Conservation (phyloP, 2,888 invertebrate species). For the Cepaea hortensis region DNA sequence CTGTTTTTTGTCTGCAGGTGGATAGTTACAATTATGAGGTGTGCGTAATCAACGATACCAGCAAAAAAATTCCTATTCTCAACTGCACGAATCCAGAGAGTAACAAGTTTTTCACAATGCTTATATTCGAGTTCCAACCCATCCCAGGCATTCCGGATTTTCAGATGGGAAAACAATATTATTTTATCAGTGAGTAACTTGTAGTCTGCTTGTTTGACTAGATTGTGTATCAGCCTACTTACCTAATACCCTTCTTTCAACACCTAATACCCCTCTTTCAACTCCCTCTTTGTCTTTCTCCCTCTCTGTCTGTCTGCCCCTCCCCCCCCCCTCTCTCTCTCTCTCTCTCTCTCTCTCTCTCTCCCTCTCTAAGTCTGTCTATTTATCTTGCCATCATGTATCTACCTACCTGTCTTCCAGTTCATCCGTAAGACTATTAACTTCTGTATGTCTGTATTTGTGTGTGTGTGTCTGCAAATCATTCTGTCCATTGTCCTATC, state of each 20-base stretch:
- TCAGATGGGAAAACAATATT: slow-evolving; percentile 48
- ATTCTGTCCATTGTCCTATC: not conserved
- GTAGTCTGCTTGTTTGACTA: not conserved
- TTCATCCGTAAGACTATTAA: too few relatives aligned
- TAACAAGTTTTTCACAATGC: slow-evolving; percentile 44
- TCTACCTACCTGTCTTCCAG: too few relatives aligned
- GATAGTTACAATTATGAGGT: slow-evolving; percentile 46
- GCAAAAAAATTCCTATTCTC: slow-evolving; percentile 40
- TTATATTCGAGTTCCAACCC: slow-evolving; percentile 46
- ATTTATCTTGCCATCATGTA: too few relatives aligned
- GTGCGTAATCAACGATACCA: slow-evolving; percentile 51
- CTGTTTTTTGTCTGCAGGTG: slow-evolving; percentile 38
- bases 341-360: too few relatives aligned
- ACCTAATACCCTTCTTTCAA: too few relatives aligned
- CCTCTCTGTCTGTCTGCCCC: too few relatives aligned
- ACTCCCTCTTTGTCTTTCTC: too few relatives aligned
- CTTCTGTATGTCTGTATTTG: too few relatives aligned
- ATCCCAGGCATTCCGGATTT: slow-evolving; percentile 55
- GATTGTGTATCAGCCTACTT: too few relatives aligned
- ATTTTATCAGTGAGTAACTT: slow-evolving; percentile 41
- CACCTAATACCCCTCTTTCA: too few relatives aligned
- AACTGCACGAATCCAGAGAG: slow-evolving; percentile 49
- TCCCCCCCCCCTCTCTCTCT: too few relatives aligned
- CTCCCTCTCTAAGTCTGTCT: too few relatives aligned
- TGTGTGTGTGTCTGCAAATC: not conserved